These are phyloP conservation scores for Hiodon tergisus DNA, from an alignment of 2,113 vertebrate species.

Conservation along the genomic window DNA sequence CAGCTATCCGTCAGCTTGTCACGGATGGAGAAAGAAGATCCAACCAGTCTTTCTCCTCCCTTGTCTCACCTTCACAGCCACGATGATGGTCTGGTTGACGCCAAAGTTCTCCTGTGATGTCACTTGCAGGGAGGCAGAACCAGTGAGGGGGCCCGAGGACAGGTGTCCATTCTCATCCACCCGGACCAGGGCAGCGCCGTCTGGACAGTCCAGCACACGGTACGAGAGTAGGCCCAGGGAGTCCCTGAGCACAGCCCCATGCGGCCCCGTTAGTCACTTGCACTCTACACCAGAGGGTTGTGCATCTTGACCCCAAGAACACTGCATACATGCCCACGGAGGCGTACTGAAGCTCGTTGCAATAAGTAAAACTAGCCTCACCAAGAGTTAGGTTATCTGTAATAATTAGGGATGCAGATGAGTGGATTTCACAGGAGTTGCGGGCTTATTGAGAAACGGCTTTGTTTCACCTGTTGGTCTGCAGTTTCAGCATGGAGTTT, in stretches of 20 bases:
- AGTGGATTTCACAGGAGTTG: too few species aligned
- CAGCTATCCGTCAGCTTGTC: neutral
- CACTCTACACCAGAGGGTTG: neutral
- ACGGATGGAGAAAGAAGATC: neutral
- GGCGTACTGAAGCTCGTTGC: conserved; percentile 64
- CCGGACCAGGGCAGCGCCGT: conserved; percentile 67
- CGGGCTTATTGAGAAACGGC: conserved; percentile 22
- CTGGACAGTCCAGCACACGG: conserved; percentile 68
- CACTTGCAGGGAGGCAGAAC: conserved; percentile 74
- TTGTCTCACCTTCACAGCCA: conserved; percentile 61
- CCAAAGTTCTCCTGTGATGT: conserved; percentile 75
- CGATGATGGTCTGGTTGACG: conserved; percentile 66
- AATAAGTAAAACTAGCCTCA: conserved; percentile 66
- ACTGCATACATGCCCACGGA: conserved; percentile 47
- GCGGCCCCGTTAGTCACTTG: neutral
- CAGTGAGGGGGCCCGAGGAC: conserved; percentile 69
- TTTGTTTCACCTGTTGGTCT: conserved; percentile 61
- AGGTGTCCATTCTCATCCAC: conserved; percentile 79
- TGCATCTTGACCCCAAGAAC: too few species aligned
- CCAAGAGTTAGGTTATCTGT: too few species aligned
- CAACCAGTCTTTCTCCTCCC: too few species aligned
- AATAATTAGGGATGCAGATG: too few species aligned
- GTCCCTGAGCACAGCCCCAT: conserved; percentile 60
- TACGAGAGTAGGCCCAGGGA: conserved; percentile 70
- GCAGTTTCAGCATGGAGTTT: conserved; percentile 60